These are phyloP conservation scores for Oenanthe oenanthe DNA, from an alignment of 2,113 vertebrate species.

Conservation along the genomic window DNA sequence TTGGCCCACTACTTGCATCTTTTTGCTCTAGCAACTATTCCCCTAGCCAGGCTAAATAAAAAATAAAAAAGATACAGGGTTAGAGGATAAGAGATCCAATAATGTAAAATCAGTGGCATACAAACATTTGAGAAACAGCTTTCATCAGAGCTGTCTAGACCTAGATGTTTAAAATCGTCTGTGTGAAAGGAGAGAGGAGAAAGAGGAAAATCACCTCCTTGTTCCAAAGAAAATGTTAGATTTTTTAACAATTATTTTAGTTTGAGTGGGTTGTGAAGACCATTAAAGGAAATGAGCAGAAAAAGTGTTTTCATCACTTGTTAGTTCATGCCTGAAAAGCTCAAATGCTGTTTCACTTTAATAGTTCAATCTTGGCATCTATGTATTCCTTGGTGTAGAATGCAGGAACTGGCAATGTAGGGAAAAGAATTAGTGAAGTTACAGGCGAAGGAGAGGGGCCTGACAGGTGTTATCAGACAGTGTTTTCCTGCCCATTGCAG, in stretches of 20 bases:
- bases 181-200: neutral
- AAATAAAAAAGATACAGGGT: neutral
- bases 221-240: slow-evolving; percentile 13
- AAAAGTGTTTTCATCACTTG: slow-evolving; percentile 33
- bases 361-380: neutral
- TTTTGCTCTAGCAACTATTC: neutral
- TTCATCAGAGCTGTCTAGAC: neutral
- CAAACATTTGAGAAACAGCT: slow-evolving; percentile 26
- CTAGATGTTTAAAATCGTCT: slow-evolving; percentile 9
- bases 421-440: neutral
- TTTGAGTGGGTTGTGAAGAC: slow-evolving; percentile 16
- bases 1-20: neutral
- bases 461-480: neutral
- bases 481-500: neutral
- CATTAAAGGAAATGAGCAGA: slow-evolving; percentile 38
- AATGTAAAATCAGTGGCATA: neutral
- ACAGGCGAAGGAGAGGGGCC: neutral
- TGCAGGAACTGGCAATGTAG: neutral
- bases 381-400: neutral
- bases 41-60: neutral
- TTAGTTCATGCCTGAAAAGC: slow-evolving; percentile 25
- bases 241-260: slow-evolving; percentile 45
- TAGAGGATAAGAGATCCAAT: neutral
- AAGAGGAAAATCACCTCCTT: slow-evolving; percentile 30
- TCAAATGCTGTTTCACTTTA: slow-evolving; percentile 25